A percentile compares a stretch with the other conserved stretches of the same genome.
These are phyloP conservation scores for Dolichotis patagonum DNA, from an alignment of 2,113 vertebrate genomes.

Conservation along the genomic window DNA sequence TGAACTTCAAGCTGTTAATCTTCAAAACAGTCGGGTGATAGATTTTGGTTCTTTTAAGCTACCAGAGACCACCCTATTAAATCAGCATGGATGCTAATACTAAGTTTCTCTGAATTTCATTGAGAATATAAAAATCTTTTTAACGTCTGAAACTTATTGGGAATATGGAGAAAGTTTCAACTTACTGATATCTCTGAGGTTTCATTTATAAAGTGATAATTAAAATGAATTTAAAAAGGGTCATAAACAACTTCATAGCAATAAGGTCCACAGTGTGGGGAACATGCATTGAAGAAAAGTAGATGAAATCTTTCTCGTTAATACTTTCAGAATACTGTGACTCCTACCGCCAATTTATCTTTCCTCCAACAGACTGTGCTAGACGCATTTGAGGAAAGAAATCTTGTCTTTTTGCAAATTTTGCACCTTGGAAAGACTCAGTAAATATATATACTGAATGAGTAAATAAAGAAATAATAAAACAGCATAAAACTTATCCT, in stretches of 20 bases:
- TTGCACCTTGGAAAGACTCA: background rate
- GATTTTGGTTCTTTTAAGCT: background rate
- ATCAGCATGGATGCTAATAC: background rate
- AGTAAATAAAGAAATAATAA: background rate
- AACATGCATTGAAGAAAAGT: background rate
- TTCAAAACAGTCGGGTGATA: background rate
- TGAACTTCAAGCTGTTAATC: background rate
- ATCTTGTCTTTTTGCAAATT: background rate
- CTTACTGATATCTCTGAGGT: background rate
- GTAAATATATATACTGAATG: background rate
- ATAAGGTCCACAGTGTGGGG: background rate
- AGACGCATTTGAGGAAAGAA: background rate
- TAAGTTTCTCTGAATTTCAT: constrained; percentile 3
- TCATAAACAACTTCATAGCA: background rate
- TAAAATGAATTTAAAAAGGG: background rate
- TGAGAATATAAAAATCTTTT: background rate
- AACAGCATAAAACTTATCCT: background rate
- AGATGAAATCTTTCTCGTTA: background rate
- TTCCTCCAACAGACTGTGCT: background rate
- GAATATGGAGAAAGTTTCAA: constrained; percentile 5
- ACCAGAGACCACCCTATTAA: background rate
- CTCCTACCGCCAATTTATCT: background rate
- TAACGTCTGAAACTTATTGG: background rate
- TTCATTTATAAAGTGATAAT: background rate
- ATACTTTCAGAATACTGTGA: accelerated